phyloP scores from a whole-genome alignment of 2,113 vertebrate species.

The Saguinus midas region DNA sequence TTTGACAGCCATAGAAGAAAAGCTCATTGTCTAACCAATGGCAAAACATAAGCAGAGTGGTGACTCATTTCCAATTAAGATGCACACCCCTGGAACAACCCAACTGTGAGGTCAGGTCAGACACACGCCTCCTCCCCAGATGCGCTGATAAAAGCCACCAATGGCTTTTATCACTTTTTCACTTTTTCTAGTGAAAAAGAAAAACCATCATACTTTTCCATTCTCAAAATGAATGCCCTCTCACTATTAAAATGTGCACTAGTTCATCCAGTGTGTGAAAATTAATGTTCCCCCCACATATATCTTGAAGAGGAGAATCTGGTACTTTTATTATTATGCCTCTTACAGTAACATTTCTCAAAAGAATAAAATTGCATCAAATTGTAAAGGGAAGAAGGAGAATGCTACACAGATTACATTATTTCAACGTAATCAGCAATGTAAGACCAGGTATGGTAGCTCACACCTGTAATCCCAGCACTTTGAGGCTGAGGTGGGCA shows the following conservation, averaged over 20 bases:
- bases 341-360: not conserved
- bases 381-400: not conserved
- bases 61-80: conserved; percentile 42
- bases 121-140: not conserved
- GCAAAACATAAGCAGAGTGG: conserved; percentile 30
- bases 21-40: not conserved
- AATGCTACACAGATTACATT: not conserved
- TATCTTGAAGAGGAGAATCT: not conserved
- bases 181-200: not conserved
- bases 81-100: not conserved
- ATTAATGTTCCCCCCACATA: not conserved
- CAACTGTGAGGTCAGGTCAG: not conserved
- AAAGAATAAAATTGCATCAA: not conserved
- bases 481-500: too few species aligned
- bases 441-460: not conserved
- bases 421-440: not conserved
- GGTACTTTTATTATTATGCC: not conserved
- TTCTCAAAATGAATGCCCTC: not conserved
- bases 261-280: not conserved
- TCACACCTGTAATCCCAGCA: too few species aligned
- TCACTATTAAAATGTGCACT: not conserved
- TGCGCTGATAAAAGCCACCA: not conserved
- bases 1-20: conserved; percentile 47
- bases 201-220: not conserved
- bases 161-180: not conserved